Evolutionary conservation across 2,888 invertebrate genomes (phyloP).

Genomic region (Drosophila acutilabella): DNA sequence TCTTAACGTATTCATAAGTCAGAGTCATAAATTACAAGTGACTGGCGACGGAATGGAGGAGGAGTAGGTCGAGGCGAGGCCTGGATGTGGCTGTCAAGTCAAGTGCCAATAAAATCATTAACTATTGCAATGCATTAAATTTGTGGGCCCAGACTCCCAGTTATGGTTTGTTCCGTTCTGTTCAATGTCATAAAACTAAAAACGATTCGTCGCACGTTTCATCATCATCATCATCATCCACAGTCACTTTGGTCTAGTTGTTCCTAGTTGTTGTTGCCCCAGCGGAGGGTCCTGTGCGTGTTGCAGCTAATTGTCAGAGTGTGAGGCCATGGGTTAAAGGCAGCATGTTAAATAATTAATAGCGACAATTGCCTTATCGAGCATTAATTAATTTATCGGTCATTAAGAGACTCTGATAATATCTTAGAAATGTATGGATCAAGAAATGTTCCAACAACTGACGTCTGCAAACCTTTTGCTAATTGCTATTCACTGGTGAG

Average conservation of each 20-base stretch:
- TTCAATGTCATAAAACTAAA: slow-evolving; percentile 64
- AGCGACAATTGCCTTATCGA: slow-evolving; percentile 73
- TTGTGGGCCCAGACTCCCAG: slow-evolving; percentile 46
- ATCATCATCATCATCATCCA: slow-evolving; percentile 10
- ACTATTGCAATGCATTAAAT: slow-evolving; percentile 75
- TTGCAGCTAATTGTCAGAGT: slow-evolving; percentile 61
- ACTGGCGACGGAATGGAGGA: not conserved
- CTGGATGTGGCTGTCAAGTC: slow-evolving; percentile 36
- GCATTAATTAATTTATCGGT: slow-evolving; percentile 76
- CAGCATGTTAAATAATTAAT: slow-evolving; percentile 66
- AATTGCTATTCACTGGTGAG: slow-evolving; percentile 57
- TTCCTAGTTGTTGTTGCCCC: not conserved
- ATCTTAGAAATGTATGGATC: slow-evolving; percentile 33
- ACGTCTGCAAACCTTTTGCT: slow-evolving; percentile 22
- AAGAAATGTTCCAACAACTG: not conserved
- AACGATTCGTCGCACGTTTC: slow-evolving; percentile 41
- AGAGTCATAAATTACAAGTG: slow-evolving; percentile 60
- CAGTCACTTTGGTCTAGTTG: slow-evolving; percentile 1
- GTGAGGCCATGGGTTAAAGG: slow-evolving; percentile 19
- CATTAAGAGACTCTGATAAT: slow-evolving; percentile 35
- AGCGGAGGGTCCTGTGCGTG: slow-evolving; percentile 25
- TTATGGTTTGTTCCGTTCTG: slow-evolving; percentile 16
- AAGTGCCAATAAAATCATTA: slow-evolving; percentile 78
- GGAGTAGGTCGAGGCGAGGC: not conserved
- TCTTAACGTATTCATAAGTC: slow-evolving; percentile 65